Percentiles rank a stretch among this genome's conserved stretches.
Conservation (phyloP, 1,140 invertebrate genomes). For the Colletes gigas region DNA sequence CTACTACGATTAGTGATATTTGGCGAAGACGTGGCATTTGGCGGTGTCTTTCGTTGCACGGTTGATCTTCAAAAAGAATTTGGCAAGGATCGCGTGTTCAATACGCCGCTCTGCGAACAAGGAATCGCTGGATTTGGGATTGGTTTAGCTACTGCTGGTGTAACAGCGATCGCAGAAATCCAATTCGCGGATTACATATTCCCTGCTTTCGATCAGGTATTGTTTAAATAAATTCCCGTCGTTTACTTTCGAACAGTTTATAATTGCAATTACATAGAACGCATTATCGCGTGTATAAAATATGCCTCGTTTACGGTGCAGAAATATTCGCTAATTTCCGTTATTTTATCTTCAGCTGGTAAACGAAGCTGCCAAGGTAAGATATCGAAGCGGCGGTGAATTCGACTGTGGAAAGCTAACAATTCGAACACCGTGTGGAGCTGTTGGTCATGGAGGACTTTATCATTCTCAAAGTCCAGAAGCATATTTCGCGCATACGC, state of each 20-base stretch:
- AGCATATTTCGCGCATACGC: conserved; percentile 97
- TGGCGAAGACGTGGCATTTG: conserved; percentile 99
- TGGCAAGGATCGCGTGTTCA: conserved; percentile 97
- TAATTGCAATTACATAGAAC: no score
- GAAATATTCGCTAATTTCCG: not conserved
- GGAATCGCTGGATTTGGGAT: conserved; percentile 99
- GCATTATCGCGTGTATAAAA: no score
- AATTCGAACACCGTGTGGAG: conserved; percentile 92
- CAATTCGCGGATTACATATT: conserved; percentile 99
- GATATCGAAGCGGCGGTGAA: conserved; percentile 95
- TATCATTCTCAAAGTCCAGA: conserved; percentile 99
- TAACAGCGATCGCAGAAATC: conserved; percentile 98
- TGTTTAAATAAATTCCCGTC: not conserved
- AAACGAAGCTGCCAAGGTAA: conserved; percentile 95
- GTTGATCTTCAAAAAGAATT: conserved; percentile 96
- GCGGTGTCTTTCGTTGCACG: conserved; percentile 98
- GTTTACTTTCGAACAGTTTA: no score
- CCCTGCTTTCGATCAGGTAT: conserved; percentile 98
- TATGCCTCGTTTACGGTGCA: no score
- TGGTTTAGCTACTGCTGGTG: conserved; percentile 93
- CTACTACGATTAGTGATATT: conserved; percentile 87
- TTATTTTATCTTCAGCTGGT: conserved; percentile 83
- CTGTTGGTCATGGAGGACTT: conserved; percentile 95
- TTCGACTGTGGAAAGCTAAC: conserved; percentile 97
- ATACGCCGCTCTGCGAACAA: conserved; percentile 98